phyloP scores from a whole-genome alignment of 1,140 invertebrate genomes.

The Helicorthomorpha holstii region DNA sequence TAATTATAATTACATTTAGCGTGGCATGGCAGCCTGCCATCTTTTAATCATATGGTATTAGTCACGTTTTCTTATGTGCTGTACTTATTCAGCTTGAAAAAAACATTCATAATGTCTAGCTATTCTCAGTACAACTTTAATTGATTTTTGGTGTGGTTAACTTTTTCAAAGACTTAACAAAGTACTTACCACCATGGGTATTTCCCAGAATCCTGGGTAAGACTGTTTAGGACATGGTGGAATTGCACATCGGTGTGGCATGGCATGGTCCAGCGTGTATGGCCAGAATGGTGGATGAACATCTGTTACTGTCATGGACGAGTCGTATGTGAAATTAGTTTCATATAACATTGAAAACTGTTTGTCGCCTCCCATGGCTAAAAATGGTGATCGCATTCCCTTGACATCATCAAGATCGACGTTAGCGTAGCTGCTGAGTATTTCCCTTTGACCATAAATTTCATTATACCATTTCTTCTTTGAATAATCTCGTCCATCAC shows the following conservation, averaged over 20 bases:
- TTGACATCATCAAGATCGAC: slow-evolving; percentile 19
- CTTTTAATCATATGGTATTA: too few species aligned
- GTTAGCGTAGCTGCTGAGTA: slow-evolving; percentile 45
- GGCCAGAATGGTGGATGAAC: slow-evolving; percentile 81
- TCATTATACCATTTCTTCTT: slow-evolving; percentile 85
- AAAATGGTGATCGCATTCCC: slow-evolving; percentile 26
- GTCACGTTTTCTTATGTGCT: too few species aligned
- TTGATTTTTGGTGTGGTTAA: too few species aligned
- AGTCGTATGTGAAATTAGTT: slow-evolving; percentile 83
- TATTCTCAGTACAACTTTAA: too few species aligned
- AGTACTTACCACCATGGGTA: slow-evolving; percentile 13
- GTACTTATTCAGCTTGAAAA: too few species aligned
- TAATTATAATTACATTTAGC: too few species aligned
- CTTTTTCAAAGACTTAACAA: too few species aligned
- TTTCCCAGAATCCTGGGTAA: slow-evolving; percentile 15
- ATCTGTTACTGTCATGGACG: slow-evolving; percentile 80
- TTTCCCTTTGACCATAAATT: slow-evolving; percentile 76
- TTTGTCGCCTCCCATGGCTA: slow-evolving; percentile 63
- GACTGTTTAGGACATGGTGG: slow-evolving; percentile 14
- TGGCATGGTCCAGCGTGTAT: slow-evolving; percentile 74
- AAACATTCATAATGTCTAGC: too few species aligned
- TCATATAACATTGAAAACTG: slow-evolving; percentile 93
- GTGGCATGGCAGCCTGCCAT: too few species aligned
- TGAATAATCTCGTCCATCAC: slow-evolving; percentile 38
- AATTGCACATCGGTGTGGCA: slow-evolving; percentile 15